A percentile compares a stretch with the other conserved stretches of the same genome.
Conservation (phyloP, 2,888 invertebrate genomes). For the Drosophila lacicola region DNA sequence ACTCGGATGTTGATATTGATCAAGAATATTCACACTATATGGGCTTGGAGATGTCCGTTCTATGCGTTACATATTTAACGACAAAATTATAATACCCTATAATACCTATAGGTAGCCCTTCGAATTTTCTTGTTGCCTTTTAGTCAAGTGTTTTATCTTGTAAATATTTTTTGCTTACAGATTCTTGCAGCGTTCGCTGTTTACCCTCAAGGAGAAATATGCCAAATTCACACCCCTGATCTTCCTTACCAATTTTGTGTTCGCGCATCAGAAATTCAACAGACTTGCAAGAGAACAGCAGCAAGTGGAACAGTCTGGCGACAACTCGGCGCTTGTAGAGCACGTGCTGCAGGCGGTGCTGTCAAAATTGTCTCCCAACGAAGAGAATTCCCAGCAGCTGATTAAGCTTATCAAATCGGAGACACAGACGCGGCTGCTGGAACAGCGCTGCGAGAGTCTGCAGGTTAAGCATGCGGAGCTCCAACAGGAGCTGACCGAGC, state of each 20-base stretch:
- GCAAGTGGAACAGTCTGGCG: constrained; percentile 30
- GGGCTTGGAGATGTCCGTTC: too few relatives aligned
- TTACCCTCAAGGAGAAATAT: constrained; percentile 82
- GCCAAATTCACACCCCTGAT: constrained; percentile 84
- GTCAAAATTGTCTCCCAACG: constrained; percentile 40
- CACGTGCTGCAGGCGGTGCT: constrained; percentile 50
- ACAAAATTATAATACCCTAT: too few relatives aligned
- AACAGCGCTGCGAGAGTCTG: constrained; percentile 75
- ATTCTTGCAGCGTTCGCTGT: constrained; percentile 81
- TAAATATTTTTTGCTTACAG: constrained; percentile 35
- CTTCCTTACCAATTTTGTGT: constrained; percentile 83
- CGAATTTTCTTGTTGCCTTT: too few relatives aligned
- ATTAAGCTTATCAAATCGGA: constrained; percentile 83
- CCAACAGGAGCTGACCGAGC: constrained; percentile 74
- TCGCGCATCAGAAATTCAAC: constrained; percentile 76
- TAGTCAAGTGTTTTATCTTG: too few relatives aligned
- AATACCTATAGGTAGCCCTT: too few relatives aligned
- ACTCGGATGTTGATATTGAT: too few relatives aligned
- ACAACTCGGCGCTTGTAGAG: constrained; percentile 19
- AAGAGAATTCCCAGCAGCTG: constrained; percentile 68
- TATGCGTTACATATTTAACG: too few relatives aligned
- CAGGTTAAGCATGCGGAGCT: constrained; percentile 70
- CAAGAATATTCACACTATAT: too few relatives aligned
- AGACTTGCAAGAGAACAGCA: constrained; percentile 51
- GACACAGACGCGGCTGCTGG: constrained; percentile 80